Evolutionary conservation across 2,797 vertebrate species (phyloP).

Genomic region (Helicolenus hilgendorfi): DNA sequence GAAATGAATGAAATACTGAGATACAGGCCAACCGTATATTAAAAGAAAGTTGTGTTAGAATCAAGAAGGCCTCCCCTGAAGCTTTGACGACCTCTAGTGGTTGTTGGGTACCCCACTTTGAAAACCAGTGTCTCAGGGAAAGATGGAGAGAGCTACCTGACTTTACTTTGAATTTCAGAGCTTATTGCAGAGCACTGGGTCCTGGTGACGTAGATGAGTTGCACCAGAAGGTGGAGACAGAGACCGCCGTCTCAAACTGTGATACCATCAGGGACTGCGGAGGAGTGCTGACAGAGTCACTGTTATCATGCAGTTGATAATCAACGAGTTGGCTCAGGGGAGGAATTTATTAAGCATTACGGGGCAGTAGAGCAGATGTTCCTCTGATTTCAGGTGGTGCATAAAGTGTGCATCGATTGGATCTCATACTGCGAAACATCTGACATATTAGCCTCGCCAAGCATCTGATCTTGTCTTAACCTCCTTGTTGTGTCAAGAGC

Average conservation of each 20-base stretch:
- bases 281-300: background rate
- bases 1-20: no score
- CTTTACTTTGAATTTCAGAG: background rate
- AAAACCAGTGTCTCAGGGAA: no score
- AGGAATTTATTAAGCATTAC: background rate
- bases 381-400: background rate
- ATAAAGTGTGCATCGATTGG: background rate
- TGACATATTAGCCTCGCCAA: background rate
- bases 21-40: no score
- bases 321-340: background rate
- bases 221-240: slow-evolving; percentile 83
- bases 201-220: background rate
- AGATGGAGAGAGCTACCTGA: background rate
- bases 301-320: background rate
- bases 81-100: no score
- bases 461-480: slow-evolving; percentile 4
- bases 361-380: slow-evolving; percentile 29
- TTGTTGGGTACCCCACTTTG: no score
- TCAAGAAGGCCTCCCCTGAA: no score
- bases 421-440: slow-evolving; percentile 13
- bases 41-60: no score
- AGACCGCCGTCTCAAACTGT: slow-evolving; percentile 51
- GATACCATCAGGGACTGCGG: no score
- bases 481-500: background rate
- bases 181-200: background rate